Conservation (phyloP, 2,888 invertebrate genomes). For the Linnaemya vulpina region DNA sequence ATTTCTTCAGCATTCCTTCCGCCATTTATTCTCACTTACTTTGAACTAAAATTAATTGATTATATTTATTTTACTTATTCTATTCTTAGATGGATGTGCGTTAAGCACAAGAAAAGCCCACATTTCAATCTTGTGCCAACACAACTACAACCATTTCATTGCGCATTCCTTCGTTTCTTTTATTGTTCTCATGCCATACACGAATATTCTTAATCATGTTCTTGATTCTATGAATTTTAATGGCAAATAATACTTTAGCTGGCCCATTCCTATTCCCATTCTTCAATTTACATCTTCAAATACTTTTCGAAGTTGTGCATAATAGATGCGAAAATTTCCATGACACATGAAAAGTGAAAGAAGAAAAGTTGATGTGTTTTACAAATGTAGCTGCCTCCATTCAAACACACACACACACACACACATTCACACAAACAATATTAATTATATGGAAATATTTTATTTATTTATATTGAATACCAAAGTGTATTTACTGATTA, state of each 20-base stretch:
- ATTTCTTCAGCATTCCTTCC: conserved; percentile 12
- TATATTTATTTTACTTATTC: conserved; percentile 53
- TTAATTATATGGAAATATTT: not conserved
- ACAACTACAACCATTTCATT: conserved; percentile 50
- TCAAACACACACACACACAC: not conserved
- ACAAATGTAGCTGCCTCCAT: not conserved
- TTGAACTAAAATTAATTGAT: conserved; percentile 68
- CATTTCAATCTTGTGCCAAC: conserved; percentile 46
- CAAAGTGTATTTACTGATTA: conserved; percentile 3
- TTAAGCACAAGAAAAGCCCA: conserved; percentile 41
- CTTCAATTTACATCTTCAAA: not conserved
- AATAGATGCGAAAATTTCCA: conserved; percentile 60
- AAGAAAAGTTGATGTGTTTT: not conserved
- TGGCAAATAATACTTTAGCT: not conserved
- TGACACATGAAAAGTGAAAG: conserved; percentile 59
- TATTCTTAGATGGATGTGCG: conserved; percentile 34
- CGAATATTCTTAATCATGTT: conserved; percentile 16
- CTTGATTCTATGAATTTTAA: conserved; percentile 43
- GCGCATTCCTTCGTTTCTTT: conserved; percentile 42
- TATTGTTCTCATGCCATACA: conserved; percentile 12
- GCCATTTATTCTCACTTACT: conserved; percentile 19
- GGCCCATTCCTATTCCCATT: not conserved
- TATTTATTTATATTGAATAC: not conserved
- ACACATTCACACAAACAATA: not conserved
- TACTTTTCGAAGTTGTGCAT: conserved; percentile 37